phyloP scores from a whole-genome alignment of 1,140 invertebrate genomes.

The Cotesia chilonis region DNA sequence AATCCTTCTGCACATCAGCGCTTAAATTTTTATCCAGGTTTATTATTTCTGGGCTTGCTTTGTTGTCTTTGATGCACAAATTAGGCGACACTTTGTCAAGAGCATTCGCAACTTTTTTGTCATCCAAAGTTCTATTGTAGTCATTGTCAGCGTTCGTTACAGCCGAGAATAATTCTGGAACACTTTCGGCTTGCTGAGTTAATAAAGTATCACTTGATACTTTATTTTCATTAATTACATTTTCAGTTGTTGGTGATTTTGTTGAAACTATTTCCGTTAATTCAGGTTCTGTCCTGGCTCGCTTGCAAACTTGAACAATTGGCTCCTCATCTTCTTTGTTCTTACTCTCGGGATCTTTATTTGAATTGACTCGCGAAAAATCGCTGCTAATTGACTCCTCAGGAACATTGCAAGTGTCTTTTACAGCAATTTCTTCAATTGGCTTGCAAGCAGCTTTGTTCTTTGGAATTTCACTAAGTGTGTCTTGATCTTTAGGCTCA shows the following conservation, averaged over 20 bases:
- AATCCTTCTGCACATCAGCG: neutral
- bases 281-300: constrained; percentile 18
- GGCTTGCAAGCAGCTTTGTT: too few relatives aligned
- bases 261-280: constrained; percentile 14
- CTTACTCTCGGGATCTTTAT: neutral
- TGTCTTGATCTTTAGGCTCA: too few relatives aligned
- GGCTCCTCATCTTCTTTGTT: constrained; percentile 1
- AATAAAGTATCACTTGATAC: neutral
- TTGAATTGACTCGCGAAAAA: neutral
- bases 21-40: neutral
- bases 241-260: neutral
- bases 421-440: too few relatives aligned
- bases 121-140: neutral
- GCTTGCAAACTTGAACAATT: constrained; percentile 26
- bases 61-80: neutral
- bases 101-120: neutral
- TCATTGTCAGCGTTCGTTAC: neutral
- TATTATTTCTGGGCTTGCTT: neutral
- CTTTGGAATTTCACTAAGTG: too few relatives aligned
- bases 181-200: neutral
- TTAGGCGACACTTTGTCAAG: neutral
- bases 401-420: too few relatives aligned
- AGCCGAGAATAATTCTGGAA: neutral
- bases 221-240: constrained; percentile 7
- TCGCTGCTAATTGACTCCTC: too few relatives aligned